These are phyloP conservation scores for Agrochola circellaris DNA, from an alignment of 2,888 invertebrate genomes.

Conservation along the genomic window DNA sequence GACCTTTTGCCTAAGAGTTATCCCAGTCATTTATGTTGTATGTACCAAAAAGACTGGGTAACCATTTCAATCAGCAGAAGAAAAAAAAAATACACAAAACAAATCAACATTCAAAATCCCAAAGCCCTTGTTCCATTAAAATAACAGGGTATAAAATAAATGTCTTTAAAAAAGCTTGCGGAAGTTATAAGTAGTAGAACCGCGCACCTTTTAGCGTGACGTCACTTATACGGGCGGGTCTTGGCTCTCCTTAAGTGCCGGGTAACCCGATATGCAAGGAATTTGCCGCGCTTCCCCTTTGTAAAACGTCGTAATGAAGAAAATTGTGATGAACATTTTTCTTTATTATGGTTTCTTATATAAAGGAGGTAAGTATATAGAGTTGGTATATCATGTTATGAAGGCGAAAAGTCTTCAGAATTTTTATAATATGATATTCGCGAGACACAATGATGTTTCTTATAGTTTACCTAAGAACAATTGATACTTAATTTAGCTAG, in stretches of 20 bases:
- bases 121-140: conserved; percentile 49
- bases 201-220: conserved; percentile 64
- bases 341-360: conserved; percentile 32
- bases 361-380: not conserved
- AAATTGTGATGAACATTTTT: conserved; percentile 52
- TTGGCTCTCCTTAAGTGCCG: conserved; percentile 71
- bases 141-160: conserved; percentile 44
- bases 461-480: not conserved
- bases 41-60: not conserved
- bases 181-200: conserved; percentile 59
- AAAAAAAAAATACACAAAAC: not conserved
- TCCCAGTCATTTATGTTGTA: not conserved
- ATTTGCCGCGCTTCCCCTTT: conserved; percentile 57
- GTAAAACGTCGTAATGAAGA: conserved; percentile 51
- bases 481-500: not conserved
- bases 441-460: not conserved
- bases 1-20: not conserved
- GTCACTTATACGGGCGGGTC: conserved; percentile 61
- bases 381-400: conserved; percentile 18
- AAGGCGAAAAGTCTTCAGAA: not conserved
- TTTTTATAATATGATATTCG: not conserved
- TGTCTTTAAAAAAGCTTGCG: conserved; percentile 56
- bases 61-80: not conserved
- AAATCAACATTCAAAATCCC: conserved; percentile 4
- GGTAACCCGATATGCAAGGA: conserved; percentile 66